Conservation (phyloP, 2,888 invertebrate species). For the Drosophila kokeensis region DNA sequence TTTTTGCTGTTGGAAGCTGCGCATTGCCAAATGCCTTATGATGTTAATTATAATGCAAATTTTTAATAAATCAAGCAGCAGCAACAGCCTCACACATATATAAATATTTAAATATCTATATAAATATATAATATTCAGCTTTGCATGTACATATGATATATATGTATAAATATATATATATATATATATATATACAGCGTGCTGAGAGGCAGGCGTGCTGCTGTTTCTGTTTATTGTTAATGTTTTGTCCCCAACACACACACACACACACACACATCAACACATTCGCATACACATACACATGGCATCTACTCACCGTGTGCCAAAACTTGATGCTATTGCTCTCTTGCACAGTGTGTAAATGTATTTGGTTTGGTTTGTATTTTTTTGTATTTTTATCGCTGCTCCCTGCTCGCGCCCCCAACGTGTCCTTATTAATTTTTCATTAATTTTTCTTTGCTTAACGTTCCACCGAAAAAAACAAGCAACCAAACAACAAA, state of each 20-base stretch:
- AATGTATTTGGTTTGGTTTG: conserved; percentile 9
- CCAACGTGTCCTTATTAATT: conserved; percentile 65
- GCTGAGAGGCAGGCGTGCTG: conserved; percentile 41
- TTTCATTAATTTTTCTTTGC: conserved; percentile 60
- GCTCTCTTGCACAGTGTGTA: conserved; percentile 24
- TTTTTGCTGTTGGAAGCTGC: conserved; percentile 39
- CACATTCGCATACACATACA: conserved; percentile 15
- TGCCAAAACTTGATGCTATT: conserved; percentile 48
- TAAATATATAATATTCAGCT: neutral
- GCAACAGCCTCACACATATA: conserved; percentile 26
- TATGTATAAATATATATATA: neutral
- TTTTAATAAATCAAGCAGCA: conserved; percentile 41
- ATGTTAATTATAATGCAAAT: conserved; percentile 56
- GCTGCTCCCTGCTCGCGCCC: conserved; percentile 22
- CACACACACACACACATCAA: conserved; percentile 9
- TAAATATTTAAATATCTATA: neutral
- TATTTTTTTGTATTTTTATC: conserved; percentile 23
- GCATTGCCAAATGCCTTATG: conserved; percentile 36
- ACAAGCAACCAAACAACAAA: conserved; percentile 34
- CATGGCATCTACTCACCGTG: conserved; percentile 58
- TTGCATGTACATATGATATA: neutral
- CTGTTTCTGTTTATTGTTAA: conserved; percentile 72
- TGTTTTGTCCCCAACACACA: conserved; percentile 41
- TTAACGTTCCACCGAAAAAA: conserved; percentile 47
- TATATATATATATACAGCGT: conserved; percentile 4